phyloP scores from a whole-genome alignment of 1,140 invertebrate genomes.

The Cydia amplana region DNA sequence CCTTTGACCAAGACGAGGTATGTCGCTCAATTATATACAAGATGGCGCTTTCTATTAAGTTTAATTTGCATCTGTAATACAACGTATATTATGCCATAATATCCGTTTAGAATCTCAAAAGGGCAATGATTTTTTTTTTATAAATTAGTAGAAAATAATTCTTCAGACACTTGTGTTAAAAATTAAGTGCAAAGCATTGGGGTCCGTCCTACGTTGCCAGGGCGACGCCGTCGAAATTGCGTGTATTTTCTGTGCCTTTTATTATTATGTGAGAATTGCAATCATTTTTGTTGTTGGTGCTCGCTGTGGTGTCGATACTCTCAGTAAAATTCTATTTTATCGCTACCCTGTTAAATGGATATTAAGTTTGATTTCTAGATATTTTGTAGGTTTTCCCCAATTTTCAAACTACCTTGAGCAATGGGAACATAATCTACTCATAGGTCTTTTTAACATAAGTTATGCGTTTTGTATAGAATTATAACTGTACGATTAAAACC shows the following conservation, averaged over 20 bases:
- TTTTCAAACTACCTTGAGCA: slow-evolving; percentile 18
- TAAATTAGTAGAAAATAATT: slow-evolving; percentile 23
- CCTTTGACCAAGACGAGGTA: not conserved
- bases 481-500: slow-evolving; percentile 51
- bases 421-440: slow-evolving; percentile 38
- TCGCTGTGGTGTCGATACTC: not conserved
- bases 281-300: slow-evolving; percentile 41
- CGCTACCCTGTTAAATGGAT: slow-evolving; percentile 1
- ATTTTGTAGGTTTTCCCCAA: slow-evolving; percentile 2
- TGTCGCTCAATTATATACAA: slow-evolving; percentile 33
- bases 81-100: slow-evolving; percentile 23
- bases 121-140: slow-evolving; percentile 26
- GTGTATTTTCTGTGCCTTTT: slow-evolving; percentile 72
- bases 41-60: slow-evolving; percentile 15
- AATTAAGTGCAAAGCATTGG: slow-evolving; percentile 1
- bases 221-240: slow-evolving; percentile 66
- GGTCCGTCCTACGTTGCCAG: slow-evolving; percentile 36
- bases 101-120: slow-evolving; percentile 28
- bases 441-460: slow-evolving; percentile 43
- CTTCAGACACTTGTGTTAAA: slow-evolving; percentile 8
- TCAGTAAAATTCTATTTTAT: not conserved
- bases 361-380: not conserved
- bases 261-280: slow-evolving; percentile 66
- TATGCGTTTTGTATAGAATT: slow-evolving; percentile 42
- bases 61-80: not conserved